A percentile compares a stretch with the other conserved stretches of the same genome.
These are phyloP conservation scores for Ptychoptera contaminata DNA, from an alignment of 2,888 invertebrate species.

Conservation along the genomic window DNA sequence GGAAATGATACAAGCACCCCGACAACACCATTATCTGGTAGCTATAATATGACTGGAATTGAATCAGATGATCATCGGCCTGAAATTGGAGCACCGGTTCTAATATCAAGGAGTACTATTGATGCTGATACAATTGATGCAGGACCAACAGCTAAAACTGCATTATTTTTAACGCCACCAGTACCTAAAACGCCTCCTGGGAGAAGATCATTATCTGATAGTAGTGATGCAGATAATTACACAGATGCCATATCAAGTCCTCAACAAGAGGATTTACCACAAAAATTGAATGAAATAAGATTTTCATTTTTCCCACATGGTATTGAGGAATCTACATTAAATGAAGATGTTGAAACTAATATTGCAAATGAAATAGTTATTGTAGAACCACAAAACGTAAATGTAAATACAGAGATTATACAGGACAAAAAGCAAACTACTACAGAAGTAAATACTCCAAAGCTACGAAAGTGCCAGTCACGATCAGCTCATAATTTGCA, in stretches of 20 bases:
- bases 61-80: conserved; percentile 25
- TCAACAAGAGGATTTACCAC: neutral
- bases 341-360: neutral
- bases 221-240: conserved; percentile 23
- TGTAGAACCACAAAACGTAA: too few relatives aligned
- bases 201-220: conserved; percentile 16
- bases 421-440: too few relatives aligned
- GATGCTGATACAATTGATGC: conserved; percentile 24
- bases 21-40: conserved; percentile 17
- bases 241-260: conserved; percentile 19
- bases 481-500: conserved; percentile 26
- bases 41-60: conserved; percentile 29
- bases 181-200: conserved; percentile 5
- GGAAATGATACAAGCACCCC: too few relatives aligned
- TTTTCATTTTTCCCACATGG: neutral
- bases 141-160: conserved; percentile 3
- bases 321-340: neutral
- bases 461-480: conserved; percentile 20
- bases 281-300: neutral
- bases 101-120: conserved; percentile 28
- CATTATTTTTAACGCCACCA: neutral
- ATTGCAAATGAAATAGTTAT: neutral
- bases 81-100: conserved; percentile 28
- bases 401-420: too few relatives aligned
- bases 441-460: neutral